Evolutionary conservation across 2,797 vertebrate species (phyloP), one percentile per base, ranked within the genome.

Genomic region (Arctocebus calabarensis): DNA sequence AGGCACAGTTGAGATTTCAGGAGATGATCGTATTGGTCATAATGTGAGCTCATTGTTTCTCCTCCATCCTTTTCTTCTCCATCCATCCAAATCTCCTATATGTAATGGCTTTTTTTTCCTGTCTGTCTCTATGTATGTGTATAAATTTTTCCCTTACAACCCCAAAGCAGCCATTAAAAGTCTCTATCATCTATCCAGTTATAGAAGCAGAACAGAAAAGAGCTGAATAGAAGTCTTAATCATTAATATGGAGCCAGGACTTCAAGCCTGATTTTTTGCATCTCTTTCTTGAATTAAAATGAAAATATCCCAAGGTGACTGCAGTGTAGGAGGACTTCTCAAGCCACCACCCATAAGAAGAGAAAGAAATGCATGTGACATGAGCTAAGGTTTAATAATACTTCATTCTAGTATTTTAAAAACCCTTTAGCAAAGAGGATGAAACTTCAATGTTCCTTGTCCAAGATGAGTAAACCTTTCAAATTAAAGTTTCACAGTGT

Each of bases 1-100:
- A 94, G 45, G 43, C 29, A 94, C 9, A 87, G 4, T 94, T 82
- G 83, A 62, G 48, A 97, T 97, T 97, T 97, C 82, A 95, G n/a
- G 92, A 91, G 32, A 94, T 17, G 25, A 96, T 93, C 95, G 61
- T 20, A 64, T 40, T 84, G 84, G 68, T 91, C 92, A 92, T 84
- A 97, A 91, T 27, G 96, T 88, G 90, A 96, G 48, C 71, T 97
- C 90, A 96, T 96, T 77, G 68, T 61, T 96, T 97, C 83, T 94
- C 7, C 43, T 93, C 68, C 95, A 84, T 86, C 68, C 43, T 93
- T 95, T 71, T 22, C 83, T 91, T 20, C 25, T 88, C 94, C n/a
- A n/a, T 95, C 16, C 59, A 13, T 12, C 88, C 87, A n/a, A 71
- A 73, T 91, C 34, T 84, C 22, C 22, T 83, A 12, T 83, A 43